Base-by-base conservation (phyloP, 2,888 invertebrate genomes). In the Crematogaster levior region DNA sequence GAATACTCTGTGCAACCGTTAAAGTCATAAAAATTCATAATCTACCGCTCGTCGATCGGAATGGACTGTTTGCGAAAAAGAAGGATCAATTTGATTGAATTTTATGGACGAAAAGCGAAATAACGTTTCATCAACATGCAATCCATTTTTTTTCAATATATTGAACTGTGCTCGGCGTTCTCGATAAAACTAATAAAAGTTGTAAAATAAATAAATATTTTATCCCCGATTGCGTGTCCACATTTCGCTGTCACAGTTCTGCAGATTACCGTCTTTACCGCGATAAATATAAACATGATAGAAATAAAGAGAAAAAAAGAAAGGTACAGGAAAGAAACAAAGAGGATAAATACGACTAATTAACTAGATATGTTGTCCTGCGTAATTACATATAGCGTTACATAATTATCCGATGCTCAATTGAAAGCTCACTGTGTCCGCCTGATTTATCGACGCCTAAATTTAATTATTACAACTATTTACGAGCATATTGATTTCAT, bases 131-230 rank as follows among this genome's bases (percentile, higher is more conserved):
- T 72, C 56, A 58, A 27, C 27, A 18, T 15, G 27, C 40, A 72
- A 56, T 56, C 72, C 56, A 58, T 68, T 68, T 58, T 72, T 48
- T 72, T 72, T 56, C 27, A 58, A 58, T 58, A 58, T 30, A 48
- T 9, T 24, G 6, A 53, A 70, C 56, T 43, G 56, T 72, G 18
- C 10, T 58, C 40, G 27, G 18, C 18, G 24, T n/a, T 3, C 18
- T 58, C 66, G 43, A 56, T 56, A 72, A 72, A 72, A 58, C n/a
- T 58, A 72, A 72, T 72, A 72, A 72, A 30, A 72, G 15, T 21
- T n/a, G 27, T 15, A 72, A 72, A 72, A 72, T 40, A 56, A 72
- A n/a, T n/a, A n/a, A n/a, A 56, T 72, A n/a, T 72, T 72, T 72
- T 40, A 72, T 43, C n/a, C n/a, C 15, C 6, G 72, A 40, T 51